Base-by-base conservation (phyloP, 2,888 invertebrate species). In the Athalia rosae region DNA sequence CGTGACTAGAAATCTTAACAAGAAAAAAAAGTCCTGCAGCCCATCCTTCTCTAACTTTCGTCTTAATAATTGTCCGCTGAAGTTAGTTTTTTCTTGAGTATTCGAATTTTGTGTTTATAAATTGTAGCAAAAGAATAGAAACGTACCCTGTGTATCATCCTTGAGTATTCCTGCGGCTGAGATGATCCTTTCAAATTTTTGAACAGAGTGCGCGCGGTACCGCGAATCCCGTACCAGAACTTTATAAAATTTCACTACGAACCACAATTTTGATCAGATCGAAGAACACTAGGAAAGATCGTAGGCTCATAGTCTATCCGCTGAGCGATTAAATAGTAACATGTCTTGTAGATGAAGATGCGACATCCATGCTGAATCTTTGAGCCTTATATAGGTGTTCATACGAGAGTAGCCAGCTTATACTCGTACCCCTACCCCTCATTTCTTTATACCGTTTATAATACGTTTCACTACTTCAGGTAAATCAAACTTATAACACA, bases 351-450 rank as follows among this genome's bases (percentile, higher is more conserved):
- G 43, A 43, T 3, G 5, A 71, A 11, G 15, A 71, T 56, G 58
- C 71, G 45, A 71, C 9, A 71, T 67, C 58, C 45, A 56, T 71
- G 56, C 56, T 56, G 13, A 15, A 71, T 58, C 9, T 13, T 71
- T 58, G 45, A 71, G 71, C 13, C 71, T 71, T 71, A 71, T 71
- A 71, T 71, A 71, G 66, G 9, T 28, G 58, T 56, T 15, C 53
- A 53, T 28, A 28, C 28, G 28, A 28, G 28, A 28, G 28, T 67
- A 41, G 50, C 69, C 11, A 53, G 5, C 28, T 28, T 15, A 53
- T 5, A 47, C 11, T 9, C 28, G 53, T 41, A 6, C 9, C 50
- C 8, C 45, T 71, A 58, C 71, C 71, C 71, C 71, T 58, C 56
- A 58, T 58, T 71, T 56, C n/a, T 58, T 58, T 58, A 1, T 4